A percentile compares a stretch with the other conserved stretches of the same genome.
phyloP scores from a whole-genome alignment of 2,797 vertebrate species.

The Antennarius maculatus region DNA sequence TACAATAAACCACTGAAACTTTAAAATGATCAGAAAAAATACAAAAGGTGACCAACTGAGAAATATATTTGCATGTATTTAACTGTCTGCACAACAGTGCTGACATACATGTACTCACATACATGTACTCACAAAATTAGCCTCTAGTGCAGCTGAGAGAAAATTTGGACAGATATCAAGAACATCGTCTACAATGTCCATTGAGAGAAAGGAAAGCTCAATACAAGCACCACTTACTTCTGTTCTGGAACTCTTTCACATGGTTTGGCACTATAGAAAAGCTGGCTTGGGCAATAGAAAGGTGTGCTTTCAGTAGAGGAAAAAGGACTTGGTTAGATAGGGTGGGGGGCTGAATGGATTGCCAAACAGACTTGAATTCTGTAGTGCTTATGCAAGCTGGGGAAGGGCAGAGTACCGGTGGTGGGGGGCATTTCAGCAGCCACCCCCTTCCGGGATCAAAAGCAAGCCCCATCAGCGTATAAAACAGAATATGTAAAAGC shows the following conservation, averaged over 20 bases:
- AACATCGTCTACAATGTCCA: conserved; percentile 68
- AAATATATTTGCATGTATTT: not conserved
- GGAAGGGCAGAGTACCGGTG: conserved; percentile 8
- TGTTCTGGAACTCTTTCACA: conserved; percentile 73
- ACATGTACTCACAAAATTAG: conserved; percentile 35
- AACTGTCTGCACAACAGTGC: conserved; percentile 17
- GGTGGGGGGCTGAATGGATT: conserved; percentile 60
- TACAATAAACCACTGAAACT: too few species aligned
- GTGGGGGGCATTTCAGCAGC: conserved; percentile 42
- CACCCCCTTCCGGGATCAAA: conserved; percentile 78
- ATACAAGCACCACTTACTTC: conserved; percentile 71
- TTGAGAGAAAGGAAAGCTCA: conserved; percentile 68
- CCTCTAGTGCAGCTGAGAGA: conserved; percentile 31
- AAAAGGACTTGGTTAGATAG: conserved; percentile 51
- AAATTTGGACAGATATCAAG: conserved; percentile 70
- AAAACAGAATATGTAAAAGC: conserved; percentile 77
- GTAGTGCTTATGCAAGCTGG: conserved; percentile 46
- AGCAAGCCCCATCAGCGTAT: conserved; percentile 61
- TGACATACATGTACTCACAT: conserved; percentile 31
- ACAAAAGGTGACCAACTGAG: too few species aligned
- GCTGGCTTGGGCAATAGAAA: conserved; percentile 74
- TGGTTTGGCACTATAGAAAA: conserved; percentile 70
- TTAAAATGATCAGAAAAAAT: too few species aligned
- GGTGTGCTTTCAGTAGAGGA: conserved; percentile 80
- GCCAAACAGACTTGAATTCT: conserved; percentile 70